Evolutionary conservation across 1,140 invertebrate genomes (phyloP), one percentile per base, ranked within the genome.

Genomic region (Formica exsecta): DNA sequence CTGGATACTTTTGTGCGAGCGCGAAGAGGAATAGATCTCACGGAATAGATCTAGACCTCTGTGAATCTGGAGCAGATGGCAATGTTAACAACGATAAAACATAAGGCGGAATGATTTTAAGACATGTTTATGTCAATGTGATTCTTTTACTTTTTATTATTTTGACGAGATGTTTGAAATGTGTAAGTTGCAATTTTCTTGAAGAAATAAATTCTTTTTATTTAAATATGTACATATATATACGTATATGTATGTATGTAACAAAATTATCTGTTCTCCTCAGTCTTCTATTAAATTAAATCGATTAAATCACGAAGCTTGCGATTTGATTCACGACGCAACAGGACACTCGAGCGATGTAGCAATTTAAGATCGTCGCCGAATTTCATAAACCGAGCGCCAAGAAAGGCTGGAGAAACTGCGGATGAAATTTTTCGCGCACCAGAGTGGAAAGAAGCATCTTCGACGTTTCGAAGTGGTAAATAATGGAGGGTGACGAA

Each of bases 401-500:
- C 22, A 38, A 36, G 54, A 36, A 38, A 7, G n/a, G 36, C 57
- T 66, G 38, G 41, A 74, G 54, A 86, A 73, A 75, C 73, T 77
- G 57, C 65, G 41, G 77, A 59, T 70, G 76, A 79, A 90, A 91
- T 91, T 90, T 90, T 87, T 81, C 76, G 65, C 51, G 59, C 66
- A 70, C 29, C 61, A 59, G 57, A 89, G 81, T 54, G 85, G 77
- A 89, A 89, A 75, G 80, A 73, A 90, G 61, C 80, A 75, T 89
- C 81, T 89, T 84, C 85, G 85, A 90, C 85, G 83, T 87, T 89
- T 87, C 73, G 84, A 79, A 90, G 85, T 81, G 73, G 75, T 90
- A 89, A 92, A 91, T 91, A 92, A 91, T 91, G 79, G 85, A 90
- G 87, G 73, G 90, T 89, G 90, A 90, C 86, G 87, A 90, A 91